Evolutionary conservation across 2,797 vertebrate genomes (phyloP).

Genomic region (Chelon auratus): DNA sequence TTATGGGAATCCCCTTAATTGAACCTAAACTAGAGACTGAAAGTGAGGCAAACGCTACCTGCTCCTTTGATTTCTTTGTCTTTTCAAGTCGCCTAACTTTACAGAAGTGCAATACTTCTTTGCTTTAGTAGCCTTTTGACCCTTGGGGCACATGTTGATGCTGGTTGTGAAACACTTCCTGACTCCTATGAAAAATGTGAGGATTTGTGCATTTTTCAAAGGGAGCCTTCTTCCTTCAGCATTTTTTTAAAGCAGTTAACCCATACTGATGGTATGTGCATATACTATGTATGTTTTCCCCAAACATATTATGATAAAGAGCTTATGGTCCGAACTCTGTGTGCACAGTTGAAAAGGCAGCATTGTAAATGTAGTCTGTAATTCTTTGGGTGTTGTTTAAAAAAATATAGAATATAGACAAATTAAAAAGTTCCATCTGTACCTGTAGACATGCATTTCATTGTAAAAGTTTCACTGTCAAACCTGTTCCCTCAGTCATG

Average conservation of each 20-base stretch:
- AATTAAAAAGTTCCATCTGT: not conserved
- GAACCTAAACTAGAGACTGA: not conserved
- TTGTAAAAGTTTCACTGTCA: too few species aligned
- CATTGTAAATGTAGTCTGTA: too few species aligned
- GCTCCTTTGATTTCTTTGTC: not conserved
- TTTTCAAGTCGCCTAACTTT: not conserved
- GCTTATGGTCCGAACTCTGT: not conserved
- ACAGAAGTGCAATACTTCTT: not conserved
- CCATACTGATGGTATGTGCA: too few species aligned
- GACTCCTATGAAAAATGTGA: constrained; percentile 17
- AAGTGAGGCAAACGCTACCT: not conserved
- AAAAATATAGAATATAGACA: not conserved
- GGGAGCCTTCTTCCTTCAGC: constrained; percentile 5
- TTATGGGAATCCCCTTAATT: too few species aligned
- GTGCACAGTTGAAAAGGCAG: not conserved
- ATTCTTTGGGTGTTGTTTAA: not conserved
- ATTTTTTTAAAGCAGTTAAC: not conserved
- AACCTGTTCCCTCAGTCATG: not conserved
- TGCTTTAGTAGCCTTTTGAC: not conserved
- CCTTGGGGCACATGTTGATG: constrained; percentile 1
- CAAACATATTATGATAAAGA: not conserved
- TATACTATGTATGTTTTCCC: too few species aligned
- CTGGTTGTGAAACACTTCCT: constrained; percentile 41
- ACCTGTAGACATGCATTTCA: not conserved
- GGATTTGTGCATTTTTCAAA: constrained; percentile 22